phyloP scores from a whole-genome alignment of 1,140 invertebrate genomes.

The Kradibia gibbosae region DNA sequence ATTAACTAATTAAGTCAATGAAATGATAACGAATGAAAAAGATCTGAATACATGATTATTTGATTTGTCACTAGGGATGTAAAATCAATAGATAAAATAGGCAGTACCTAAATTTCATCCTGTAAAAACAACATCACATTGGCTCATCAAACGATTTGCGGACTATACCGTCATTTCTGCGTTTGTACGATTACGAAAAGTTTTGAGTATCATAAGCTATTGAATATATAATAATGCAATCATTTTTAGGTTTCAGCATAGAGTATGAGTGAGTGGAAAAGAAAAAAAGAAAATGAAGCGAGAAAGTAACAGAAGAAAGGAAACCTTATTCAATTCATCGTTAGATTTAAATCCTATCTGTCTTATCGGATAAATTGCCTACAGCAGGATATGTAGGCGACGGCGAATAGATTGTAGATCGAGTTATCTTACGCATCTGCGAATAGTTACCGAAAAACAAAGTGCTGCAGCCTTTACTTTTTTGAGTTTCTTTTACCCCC shows the following conservation, averaged over 20 bases:
- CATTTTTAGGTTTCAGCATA: conserved; percentile 53
- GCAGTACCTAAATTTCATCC: background rate
- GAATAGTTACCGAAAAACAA: conserved; percentile 69
- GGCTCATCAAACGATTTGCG: conserved; percentile 23
- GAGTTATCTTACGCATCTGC: conserved; percentile 69
- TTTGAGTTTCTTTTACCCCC: background rate
- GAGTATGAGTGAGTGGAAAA: conserved; percentile 41
- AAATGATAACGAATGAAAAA: background rate
- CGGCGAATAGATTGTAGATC: conserved; percentile 67
- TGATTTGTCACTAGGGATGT: background rate
- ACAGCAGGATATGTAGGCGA: background rate
- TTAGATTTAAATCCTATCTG: conserved; percentile 70
- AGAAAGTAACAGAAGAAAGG: background rate
- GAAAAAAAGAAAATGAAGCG: conserved; percentile 43
- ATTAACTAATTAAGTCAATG: background rate
- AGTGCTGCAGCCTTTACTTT: conserved; percentile 55
- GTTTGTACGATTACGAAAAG: background rate
- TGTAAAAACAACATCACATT: background rate
- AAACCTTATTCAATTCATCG: conserved; percentile 67
- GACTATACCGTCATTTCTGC: conserved; percentile 3
- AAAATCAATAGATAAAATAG: background rate
- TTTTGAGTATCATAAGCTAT: background rate
- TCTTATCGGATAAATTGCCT: conserved; percentile 64
- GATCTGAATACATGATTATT: background rate
- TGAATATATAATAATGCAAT: conserved; percentile 57